phyloP scores from a whole-genome alignment of 2,797 vertebrate species.

The Gymnothorax reevesii region DNA sequence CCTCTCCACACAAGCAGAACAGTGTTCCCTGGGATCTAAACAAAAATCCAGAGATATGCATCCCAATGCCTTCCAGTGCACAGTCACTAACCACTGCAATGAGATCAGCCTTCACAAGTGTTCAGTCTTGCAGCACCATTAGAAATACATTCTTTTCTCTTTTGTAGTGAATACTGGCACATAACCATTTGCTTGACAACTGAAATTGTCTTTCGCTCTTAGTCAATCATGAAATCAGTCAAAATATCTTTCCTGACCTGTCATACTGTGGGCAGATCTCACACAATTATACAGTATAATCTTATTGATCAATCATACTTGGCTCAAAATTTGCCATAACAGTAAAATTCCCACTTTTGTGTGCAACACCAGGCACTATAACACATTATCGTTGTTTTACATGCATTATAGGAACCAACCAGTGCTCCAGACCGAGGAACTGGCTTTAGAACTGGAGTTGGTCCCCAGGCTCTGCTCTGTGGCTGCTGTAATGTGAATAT shows the following conservation, averaged over 20 bases:
- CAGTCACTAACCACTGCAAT: neutral
- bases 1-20: slow-evolving; percentile 85
- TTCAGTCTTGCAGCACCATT: too few species aligned
- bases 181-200: too few species aligned
- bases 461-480: too few species aligned
- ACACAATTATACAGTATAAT: neutral
- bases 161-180: too few species aligned
- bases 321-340: neutral
- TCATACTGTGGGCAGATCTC: neutral
- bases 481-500: too few species aligned
- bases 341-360: neutral
- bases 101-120: neutral
- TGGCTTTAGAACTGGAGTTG: too few species aligned
- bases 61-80: neutral
- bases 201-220: neutral
- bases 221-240: neutral
- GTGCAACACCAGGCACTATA: neutral
- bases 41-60: slow-evolving; percentile 44
- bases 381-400: neutral
- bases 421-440: too few species aligned
- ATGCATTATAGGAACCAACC: too few species aligned
- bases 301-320: slow-evolving; percentile 17
- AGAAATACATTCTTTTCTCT: too few species aligned
- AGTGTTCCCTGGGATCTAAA: slow-evolving; percentile 78
- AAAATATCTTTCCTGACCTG: neutral